phyloP scores from a whole-genome alignment of 2,113 vertebrate genomes.

The Ginglymostoma cirratum region DNA sequence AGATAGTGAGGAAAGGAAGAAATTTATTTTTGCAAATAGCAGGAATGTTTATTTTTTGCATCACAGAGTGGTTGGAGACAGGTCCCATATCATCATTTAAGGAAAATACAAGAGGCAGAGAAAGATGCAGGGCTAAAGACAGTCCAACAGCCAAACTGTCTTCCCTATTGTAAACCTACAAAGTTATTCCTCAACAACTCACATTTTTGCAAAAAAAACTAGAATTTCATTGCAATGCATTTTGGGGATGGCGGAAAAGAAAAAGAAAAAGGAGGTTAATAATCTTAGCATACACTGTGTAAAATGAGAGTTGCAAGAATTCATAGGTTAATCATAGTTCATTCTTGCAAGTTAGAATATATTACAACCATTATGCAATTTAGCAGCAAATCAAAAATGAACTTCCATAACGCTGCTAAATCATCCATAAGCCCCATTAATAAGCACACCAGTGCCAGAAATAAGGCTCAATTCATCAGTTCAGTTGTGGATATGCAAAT shows the following conservation, averaged over 20 bases:
- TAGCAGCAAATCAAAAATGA: constrained; percentile 23
- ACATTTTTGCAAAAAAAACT: background rate
- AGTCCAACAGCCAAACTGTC: background rate
- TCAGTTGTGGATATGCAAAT: background rate
- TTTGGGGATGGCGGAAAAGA: background rate
- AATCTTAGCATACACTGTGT: background rate
- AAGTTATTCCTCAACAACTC: background rate
- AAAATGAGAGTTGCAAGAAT: background rate
- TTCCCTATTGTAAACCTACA: background rate
- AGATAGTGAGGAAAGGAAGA: background rate
- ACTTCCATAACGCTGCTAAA: background rate
- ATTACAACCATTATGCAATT: background rate
- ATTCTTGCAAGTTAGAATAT: background rate
- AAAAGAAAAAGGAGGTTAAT: background rate
- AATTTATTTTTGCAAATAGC: too few species aligned
- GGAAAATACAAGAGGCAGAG: background rate
- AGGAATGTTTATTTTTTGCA: background rate
- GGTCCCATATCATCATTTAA: background rate
- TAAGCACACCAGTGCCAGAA: background rate
- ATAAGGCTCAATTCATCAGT: constrained; percentile 14
- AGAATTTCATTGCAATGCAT: background rate
- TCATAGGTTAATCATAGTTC: background rate
- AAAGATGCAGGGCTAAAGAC: too few species aligned
- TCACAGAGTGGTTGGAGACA: background rate
- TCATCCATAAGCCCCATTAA: background rate